phyloP scores from a whole-genome alignment of 2,113 vertebrate species.

The Eira barbara region DNA sequence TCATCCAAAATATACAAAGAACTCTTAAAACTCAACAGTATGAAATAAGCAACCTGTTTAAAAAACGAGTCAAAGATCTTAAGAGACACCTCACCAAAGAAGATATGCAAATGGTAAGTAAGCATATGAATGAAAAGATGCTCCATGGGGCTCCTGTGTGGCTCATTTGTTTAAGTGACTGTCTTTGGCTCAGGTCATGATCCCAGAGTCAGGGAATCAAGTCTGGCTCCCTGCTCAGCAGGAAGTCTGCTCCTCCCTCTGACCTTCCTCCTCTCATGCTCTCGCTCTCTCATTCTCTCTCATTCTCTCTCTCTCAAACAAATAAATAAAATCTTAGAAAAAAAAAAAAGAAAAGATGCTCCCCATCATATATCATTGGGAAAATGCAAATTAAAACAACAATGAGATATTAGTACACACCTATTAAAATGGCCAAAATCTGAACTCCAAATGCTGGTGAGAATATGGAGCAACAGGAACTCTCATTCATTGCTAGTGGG shows the following conservation, averaged over 20 bases:
- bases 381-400: background rate
- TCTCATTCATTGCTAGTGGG: background rate
- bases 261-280: too few species aligned
- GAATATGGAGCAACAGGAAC: background rate
- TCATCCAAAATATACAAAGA: slow-evolving; percentile 12
- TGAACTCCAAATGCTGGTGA: background rate
- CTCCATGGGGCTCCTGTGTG: background rate
- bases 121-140: background rate
- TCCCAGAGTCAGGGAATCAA: too few species aligned
- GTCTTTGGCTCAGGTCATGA: too few species aligned
- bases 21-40: background rate
- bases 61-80: background rate
- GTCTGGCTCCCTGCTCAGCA: too few species aligned
- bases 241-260: too few species aligned
- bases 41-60: background rate
- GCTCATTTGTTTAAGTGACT: too few species aligned
- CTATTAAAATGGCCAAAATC: background rate
- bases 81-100: background rate
- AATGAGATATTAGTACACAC: background rate
- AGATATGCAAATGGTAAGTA: background rate
- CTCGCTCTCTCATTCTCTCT: too few species aligned
- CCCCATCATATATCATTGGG: background rate
- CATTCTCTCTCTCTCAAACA: too few species aligned
- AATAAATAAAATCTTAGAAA: too few species aligned
- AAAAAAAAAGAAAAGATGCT: background rate